Evolutionary conservation across 2,113 vertebrate genomes (phyloP).

Genomic region (Psittacus erithacus): DNA sequence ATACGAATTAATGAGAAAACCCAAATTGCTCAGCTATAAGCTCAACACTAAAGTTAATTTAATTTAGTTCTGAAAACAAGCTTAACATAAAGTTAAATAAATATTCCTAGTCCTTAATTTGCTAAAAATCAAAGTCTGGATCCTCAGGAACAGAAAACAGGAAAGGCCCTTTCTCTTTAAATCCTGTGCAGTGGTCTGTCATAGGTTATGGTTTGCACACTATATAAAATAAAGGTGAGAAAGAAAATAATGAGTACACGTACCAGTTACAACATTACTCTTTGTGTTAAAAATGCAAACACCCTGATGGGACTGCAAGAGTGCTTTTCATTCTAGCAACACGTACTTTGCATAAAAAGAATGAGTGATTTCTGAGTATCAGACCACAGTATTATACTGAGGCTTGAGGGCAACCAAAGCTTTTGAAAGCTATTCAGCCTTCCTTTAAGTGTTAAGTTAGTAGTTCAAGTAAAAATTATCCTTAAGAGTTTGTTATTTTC

Average conservation of each 20-base stretch:
- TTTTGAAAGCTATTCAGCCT: background rate
- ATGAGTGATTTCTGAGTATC: background rate
- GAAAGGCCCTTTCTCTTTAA: background rate
- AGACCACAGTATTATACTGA: background rate
- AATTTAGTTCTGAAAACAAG: background rate
- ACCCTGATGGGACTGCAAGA: background rate
- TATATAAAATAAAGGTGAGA: background rate
- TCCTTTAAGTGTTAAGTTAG: background rate
- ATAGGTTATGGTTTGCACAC: background rate
- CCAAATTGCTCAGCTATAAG: background rate
- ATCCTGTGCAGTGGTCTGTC: background rate
- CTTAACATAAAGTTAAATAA: background rate
- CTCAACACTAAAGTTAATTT: background rate
- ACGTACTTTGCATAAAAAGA: background rate
- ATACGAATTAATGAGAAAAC: background rate
- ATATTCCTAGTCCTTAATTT: background rate
- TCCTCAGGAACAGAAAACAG: background rate
- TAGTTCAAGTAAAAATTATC: background rate
- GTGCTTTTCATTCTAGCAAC: background rate
- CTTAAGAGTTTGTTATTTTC: background rate
- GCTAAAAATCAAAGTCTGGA: background rate
- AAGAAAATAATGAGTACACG: background rate
- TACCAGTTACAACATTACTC: background rate
- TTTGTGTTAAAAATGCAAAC: background rate
- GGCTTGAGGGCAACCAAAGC: background rate